Conservation (phyloP, 92 coral and sea anemone species). For the Pocillopora meandrina region DNA sequence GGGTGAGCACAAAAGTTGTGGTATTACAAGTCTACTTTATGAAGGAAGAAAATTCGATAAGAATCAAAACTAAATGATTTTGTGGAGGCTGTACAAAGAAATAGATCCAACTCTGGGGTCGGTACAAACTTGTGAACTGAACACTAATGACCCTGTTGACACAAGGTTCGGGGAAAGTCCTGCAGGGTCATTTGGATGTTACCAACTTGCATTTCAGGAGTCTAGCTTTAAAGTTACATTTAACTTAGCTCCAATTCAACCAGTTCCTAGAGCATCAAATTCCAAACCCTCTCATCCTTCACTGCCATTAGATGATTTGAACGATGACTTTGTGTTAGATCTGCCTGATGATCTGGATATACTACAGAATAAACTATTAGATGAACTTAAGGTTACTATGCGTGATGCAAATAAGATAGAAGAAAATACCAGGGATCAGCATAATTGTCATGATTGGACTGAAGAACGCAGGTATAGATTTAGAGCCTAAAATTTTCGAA, state of each 20-base stretch:
- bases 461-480: conserved; percentile 48
- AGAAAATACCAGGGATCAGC: conserved; percentile 46
- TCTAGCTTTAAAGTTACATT: conserved; percentile 34
- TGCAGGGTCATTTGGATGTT: conserved; percentile 54
- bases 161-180: background rate
- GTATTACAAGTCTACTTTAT: no score
- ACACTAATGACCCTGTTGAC: background rate
- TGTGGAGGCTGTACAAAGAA: no score
- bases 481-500: conserved; percentile 53
- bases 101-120: background rate
- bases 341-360: conserved; percentile 39
- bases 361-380: conserved; percentile 33
- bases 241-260: conserved; percentile 8
- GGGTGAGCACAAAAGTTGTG: no score
- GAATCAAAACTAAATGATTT: no score
- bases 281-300: conserved; percentile 35
- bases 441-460: conserved; percentile 31
- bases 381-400: conserved; percentile 8
- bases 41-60: no score
- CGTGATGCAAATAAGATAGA: conserved; percentile 42
- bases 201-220: conserved; percentile 36
- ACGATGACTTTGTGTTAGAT: conserved; percentile 29
- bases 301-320: conserved; percentile 50
- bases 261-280: background rate
- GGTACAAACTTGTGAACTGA: background rate